Percentiles rank a stretch among this genome's conserved stretches.
Conservation (phyloP, 2,113 vertebrate species). For the Dryoscopus gambensis region DNA sequence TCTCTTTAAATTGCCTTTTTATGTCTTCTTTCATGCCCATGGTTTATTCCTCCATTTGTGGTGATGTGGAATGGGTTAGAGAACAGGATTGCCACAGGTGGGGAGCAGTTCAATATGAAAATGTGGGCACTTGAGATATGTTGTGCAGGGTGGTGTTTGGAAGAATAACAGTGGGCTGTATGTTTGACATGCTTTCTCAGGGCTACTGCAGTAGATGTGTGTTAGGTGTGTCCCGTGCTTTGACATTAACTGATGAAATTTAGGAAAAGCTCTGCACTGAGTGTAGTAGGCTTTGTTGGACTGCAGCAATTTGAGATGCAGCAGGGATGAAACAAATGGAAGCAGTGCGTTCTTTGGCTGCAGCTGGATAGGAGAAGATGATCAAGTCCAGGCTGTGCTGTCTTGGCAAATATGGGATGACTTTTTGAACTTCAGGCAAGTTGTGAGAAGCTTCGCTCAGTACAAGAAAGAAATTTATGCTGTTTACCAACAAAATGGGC, state of each 20-base stretch:
- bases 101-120: background rate
- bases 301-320: background rate
- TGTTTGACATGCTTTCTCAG: background rate
- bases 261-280: background rate
- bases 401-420: background rate
- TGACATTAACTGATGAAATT: background rate
- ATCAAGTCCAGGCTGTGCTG: background rate
- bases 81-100: background rate
- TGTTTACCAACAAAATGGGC: background rate
- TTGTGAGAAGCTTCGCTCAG: background rate
- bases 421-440: background rate
- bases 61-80: background rate
- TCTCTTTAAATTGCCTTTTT: background rate
- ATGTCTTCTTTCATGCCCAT: background rate
- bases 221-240: background rate
- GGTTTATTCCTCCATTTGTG: background rate
- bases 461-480: background rate
- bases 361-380: background rate
- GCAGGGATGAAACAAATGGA: background rate
- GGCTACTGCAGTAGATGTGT: background rate
- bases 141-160: background rate
- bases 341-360: background rate
- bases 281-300: background rate
- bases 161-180: background rate
- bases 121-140: background rate